These are phyloP conservation scores for Gryllus longicercus DNA, from an alignment of 2,888 invertebrate genomes.

Conservation along the genomic window DNA sequence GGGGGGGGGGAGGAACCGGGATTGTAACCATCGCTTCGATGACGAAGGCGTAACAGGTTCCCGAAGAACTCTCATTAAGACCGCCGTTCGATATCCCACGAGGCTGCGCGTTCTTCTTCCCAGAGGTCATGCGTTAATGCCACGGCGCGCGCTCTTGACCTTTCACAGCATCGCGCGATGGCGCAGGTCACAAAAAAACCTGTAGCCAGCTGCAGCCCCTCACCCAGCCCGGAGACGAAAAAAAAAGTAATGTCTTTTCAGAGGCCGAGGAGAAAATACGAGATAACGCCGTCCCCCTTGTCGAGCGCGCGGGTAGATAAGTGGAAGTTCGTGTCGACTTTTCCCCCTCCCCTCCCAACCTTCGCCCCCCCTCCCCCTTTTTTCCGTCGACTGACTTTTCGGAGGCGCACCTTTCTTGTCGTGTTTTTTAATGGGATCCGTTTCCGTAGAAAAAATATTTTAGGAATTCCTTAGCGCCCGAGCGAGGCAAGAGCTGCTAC, in stretches of 20 bases:
- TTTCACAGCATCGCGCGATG: too few relatives aligned
- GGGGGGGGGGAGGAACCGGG: too few relatives aligned
- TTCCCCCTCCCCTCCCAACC: background rate
- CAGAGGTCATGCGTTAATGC: too few relatives aligned
- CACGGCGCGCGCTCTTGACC: too few relatives aligned
- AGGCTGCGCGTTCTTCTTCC: too few relatives aligned
- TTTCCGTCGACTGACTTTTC: background rate
- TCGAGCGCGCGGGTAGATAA: background rate
- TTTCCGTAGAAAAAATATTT: background rate
- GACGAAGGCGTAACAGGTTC: too few relatives aligned
- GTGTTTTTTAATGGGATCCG: background rate
- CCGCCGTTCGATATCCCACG: too few relatives aligned
- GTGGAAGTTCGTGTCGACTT: background rate
- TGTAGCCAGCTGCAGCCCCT: background rate
- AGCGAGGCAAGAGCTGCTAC: background rate
- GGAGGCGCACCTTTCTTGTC: slow-evolving; percentile 3
- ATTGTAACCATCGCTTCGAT: too few relatives aligned
- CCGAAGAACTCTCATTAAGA: too few relatives aligned
- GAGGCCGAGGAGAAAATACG: background rate
- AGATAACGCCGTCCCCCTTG: slow-evolving; percentile 2
- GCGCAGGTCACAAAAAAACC: too few relatives aligned
- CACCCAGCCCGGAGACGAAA: background rate
- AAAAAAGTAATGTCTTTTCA: background rate
- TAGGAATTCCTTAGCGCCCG: background rate
- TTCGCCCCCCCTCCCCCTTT: background rate